phyloP scores from a whole-genome alignment of 1,140 invertebrate genomes.

The Alviniconcha marisindica region DNA sequence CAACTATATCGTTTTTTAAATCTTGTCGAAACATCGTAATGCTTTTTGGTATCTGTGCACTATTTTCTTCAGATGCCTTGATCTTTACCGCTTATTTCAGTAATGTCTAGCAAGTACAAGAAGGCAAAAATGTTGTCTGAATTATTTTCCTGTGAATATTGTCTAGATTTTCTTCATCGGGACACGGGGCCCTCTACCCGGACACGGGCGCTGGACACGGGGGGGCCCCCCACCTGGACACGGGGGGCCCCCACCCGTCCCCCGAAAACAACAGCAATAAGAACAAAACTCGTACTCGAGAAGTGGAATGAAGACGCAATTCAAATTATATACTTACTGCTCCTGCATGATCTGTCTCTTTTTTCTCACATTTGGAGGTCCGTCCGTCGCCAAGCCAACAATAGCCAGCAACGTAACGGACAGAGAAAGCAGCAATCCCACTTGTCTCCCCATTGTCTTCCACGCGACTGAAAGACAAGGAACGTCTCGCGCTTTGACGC shows the following conservation, averaged over 20 bases:
- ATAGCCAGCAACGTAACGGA: not conserved
- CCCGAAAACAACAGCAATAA: not conserved
- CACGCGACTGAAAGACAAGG: not conserved
- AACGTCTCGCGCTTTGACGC: not conserved
- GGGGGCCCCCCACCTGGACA: too few species aligned
- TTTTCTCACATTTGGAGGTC: not conserved
- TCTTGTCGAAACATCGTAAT: too few species aligned
- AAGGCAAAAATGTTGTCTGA: too few species aligned
- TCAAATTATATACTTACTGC: constrained; percentile 20
- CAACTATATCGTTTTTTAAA: too few species aligned
- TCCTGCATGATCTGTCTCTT: constrained; percentile 35
- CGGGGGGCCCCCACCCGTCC: too few species aligned
- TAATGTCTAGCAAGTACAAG: too few species aligned
- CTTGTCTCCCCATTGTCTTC: not conserved
- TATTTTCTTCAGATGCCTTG: too few species aligned
- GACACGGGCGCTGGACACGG: too few species aligned
- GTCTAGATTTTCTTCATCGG: not conserved
- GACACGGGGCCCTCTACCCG: too few species aligned
- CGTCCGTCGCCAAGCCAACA: constrained; percentile 12
- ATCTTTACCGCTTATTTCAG: too few species aligned
- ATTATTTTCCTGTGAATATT: not conserved
- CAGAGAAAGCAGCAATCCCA: not conserved
- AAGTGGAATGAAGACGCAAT: constrained; percentile 3
- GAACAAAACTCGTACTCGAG: not conserved
- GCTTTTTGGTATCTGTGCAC: too few species aligned